Conservation (phyloP, 2,888 invertebrate species). For the Microdon myrmicae region DNA sequence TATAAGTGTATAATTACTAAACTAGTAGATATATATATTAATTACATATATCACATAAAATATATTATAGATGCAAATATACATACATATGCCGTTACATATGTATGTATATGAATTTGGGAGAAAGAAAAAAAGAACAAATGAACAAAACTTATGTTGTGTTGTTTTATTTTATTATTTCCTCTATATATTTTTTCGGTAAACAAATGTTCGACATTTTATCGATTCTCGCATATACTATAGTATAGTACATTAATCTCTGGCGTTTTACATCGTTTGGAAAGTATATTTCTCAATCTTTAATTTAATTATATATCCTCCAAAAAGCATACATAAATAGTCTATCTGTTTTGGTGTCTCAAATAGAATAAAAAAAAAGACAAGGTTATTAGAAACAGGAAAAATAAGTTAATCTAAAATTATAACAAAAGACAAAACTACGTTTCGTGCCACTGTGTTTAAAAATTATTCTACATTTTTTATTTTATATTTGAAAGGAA, state of each 20-base stretch:
- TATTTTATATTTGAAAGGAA: constrained; percentile 13
- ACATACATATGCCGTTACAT: constrained; percentile 34
- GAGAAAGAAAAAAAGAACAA: constrained; percentile 49
- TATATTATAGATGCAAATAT: constrained; percentile 8
- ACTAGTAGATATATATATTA: constrained; percentile 25
- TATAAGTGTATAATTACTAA: constrained; percentile 32
- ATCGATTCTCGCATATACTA: constrained; percentile 36
- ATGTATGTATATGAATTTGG: constrained; percentile 47
- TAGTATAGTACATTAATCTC: constrained; percentile 54
- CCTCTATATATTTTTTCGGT: constrained; percentile 30
- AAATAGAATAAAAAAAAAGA: constrained; percentile 32
- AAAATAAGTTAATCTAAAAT: constrained; percentile 19
- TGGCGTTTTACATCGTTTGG: constrained; percentile 57
- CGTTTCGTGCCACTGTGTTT: constrained; percentile 51
- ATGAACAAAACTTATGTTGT: constrained; percentile 54
- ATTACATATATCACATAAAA: too few relatives aligned
- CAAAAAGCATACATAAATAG: constrained; percentile 28
- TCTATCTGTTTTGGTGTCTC: constrained; percentile 67
- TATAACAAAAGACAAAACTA: constrained; percentile 36
- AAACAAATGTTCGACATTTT: too few relatives aligned
- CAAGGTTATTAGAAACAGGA: constrained; percentile 9
- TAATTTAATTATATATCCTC: constrained; percentile 23
- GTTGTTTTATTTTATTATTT: constrained; percentile 63
- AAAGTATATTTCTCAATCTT: constrained; percentile 30
- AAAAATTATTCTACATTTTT: constrained; percentile 23